Base-by-base conservation (phyloP, 2,113 vertebrate genomes). In the Gavia stellata region DNA sequence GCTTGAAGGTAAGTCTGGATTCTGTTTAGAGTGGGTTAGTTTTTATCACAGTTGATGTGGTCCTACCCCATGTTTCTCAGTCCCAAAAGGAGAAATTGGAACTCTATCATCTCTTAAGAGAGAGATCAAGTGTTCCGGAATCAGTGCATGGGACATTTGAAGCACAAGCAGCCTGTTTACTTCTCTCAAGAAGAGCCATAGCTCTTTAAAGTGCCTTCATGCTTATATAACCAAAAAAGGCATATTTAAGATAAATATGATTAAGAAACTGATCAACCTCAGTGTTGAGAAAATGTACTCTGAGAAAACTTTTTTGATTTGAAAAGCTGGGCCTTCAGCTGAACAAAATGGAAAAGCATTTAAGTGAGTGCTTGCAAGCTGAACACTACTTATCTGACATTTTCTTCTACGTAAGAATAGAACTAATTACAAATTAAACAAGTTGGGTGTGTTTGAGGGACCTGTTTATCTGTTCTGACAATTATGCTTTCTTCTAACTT, bases 81-180 rank as follows among this genome's bases (percentile, higher is more conserved):
- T 90, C 81, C 49, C 58, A 65, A 53, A 93, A 95, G 72, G 38
- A 93, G 96, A 59, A 71, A 79, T 81, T 97, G 58, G 81, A 92
- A 94, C 59, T 75, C 58, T 71, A 0, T 86, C 2, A 4, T 55
- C 26, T 91, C 62, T 62, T 65, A 4, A 53, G 52, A 83, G 78
- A 66, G 88, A 92, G 83, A 92, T 92, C 72, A 91, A 94, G 70
- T 94, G 85, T 96, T 97, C 53, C 73, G 91, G 58, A 77, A 72
- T 34, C 53, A 90, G 61, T 3, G 9, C 53, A 42, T 59, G 45
- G 55, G 92, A 78, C 71, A 34, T 92, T 31, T 77, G 90, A 80
- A 85, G 77, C 81, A 87, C 29, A 75, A 86, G 77, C 92, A 84
- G 42, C n/a, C 72, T 94, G 55, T 96, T 94, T 91, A 88, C 62